phyloP scores from a whole-genome alignment of 2,797 vertebrate genomes.

The Pipistrellus pipistrellus region DNA sequence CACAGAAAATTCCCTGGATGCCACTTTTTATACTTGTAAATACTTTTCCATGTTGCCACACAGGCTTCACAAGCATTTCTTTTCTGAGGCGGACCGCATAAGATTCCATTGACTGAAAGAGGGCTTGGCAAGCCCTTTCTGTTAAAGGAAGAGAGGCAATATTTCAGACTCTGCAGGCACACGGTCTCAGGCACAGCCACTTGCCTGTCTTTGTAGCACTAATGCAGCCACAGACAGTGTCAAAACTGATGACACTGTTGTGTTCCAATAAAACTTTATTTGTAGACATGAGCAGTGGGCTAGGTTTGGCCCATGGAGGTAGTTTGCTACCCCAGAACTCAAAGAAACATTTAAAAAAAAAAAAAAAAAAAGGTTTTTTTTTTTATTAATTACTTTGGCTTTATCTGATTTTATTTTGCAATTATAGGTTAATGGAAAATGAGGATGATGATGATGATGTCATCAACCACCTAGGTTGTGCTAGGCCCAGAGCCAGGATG shows the following conservation, averaged over 20 bases:
- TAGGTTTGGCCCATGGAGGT: not conserved
- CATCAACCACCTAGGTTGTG: not conserved
- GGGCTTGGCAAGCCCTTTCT: not conserved
- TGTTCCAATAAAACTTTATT: slow-evolving; percentile 24
- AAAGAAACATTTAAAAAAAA: not conserved
- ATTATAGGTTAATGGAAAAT: not conserved
- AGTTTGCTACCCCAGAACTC: not conserved
- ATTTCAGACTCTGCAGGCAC: not conserved
- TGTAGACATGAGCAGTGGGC: not conserved
- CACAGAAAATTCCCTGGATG: slow-evolving; percentile 65
- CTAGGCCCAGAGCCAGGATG: not conserved
- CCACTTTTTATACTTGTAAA: slow-evolving; percentile 59
- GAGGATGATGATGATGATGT: not conserved
- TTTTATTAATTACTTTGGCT: not conserved
- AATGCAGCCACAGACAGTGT: not conserved
- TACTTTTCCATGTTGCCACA: slow-evolving; percentile 52
- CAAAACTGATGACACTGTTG: not conserved
- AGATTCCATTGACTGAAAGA: slow-evolving; percentile 56
- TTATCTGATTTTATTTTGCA: not conserved
- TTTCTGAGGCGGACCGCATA: not conserved
- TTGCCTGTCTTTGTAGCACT: too few species aligned
- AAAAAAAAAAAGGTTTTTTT: not conserved
- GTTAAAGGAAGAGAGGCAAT: not conserved
- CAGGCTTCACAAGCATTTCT: not conserved
- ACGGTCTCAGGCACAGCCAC: not conserved